Percentiles rank a stretch among this genome's conserved stretches.
Evolutionary conservation across 2,888 invertebrate genomes (phyloP).

Genomic region (Metopia argyrocephala): DNA sequence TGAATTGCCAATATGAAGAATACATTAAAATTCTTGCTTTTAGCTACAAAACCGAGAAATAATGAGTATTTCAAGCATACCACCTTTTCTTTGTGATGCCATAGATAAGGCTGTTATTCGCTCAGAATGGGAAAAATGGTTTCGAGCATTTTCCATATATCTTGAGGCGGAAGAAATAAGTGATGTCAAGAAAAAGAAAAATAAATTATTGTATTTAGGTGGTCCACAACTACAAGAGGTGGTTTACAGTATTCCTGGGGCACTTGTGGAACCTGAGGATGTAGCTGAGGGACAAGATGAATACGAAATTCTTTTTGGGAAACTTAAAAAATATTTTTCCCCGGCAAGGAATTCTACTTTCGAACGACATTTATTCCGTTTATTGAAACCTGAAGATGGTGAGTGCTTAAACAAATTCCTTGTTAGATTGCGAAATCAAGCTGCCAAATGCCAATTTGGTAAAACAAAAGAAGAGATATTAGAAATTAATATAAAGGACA

Average conservation of each 20-base stretch:
- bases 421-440: too few relatives aligned
- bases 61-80: not conserved
- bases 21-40: too few relatives aligned
- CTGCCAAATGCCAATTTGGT: too few relatives aligned
- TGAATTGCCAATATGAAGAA: too few relatives aligned
- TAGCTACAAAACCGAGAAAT: too few relatives aligned
- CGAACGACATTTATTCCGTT: too few relatives aligned
- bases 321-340: conserved; percentile 29
- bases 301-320: conserved; percentile 16
- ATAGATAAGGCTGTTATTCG: not conserved
- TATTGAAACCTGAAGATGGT: conserved; percentile 68
- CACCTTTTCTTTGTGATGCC: not conserved
- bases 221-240: conserved; percentile 52
- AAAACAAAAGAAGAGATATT: too few relatives aligned
- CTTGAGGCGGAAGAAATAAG: conserved; percentile 47
- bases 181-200: conserved; percentile 40
- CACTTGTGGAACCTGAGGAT: conserved; percentile 7
- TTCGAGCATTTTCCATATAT: not conserved
- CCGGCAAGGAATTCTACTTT: too few relatives aligned
- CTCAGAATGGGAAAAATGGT: not conserved
- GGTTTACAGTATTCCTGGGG: conserved; percentile 14
- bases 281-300: too few relatives aligned
- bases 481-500: too few relatives aligned
- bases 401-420: conserved; percentile 71
- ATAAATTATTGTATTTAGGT: conserved; percentile 51